These are phyloP conservation scores for Drosophila micromelanica DNA, from an alignment of 1,140 invertebrate genomes.

Conservation along the genomic window DNA sequence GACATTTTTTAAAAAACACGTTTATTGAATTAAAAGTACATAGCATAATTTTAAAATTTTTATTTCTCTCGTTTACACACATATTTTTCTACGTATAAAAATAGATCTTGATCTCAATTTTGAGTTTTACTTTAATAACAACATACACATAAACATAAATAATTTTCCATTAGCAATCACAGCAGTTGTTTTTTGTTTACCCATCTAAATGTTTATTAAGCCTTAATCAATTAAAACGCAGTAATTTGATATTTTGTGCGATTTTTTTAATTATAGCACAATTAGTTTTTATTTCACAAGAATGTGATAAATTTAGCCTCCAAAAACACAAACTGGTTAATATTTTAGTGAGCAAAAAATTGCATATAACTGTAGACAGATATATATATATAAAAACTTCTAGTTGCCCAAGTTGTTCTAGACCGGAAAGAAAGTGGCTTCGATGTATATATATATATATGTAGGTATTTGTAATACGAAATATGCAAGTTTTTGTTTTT, in stretches of 20 bases:
- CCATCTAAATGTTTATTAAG: background rate
- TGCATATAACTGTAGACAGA: too few species aligned
- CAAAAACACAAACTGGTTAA: background rate
- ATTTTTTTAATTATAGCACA: background rate
- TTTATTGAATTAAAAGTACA: too few species aligned
- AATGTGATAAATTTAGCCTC: constrained; percentile 3
- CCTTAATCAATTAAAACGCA: background rate
- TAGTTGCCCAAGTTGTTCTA: background rate
- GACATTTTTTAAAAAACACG: too few species aligned
- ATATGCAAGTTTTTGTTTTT: constrained; percentile 3
- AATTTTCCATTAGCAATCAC: too few species aligned
- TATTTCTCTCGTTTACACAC: too few species aligned
- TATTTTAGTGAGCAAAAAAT: too few species aligned
- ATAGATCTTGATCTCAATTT: too few species aligned
- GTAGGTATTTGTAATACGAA: constrained; percentile 5
- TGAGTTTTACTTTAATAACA: too few species aligned
- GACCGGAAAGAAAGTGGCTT: constrained; percentile 22
- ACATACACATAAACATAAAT: too few species aligned
- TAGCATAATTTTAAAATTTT: too few species aligned
- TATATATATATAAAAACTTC: background rate
- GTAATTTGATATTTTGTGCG: background rate
- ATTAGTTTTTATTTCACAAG: constrained; percentile 5
- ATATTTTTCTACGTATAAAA: too few species aligned
- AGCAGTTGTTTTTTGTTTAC: background rate
- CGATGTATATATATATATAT: constrained; percentile 3